Conservation (phyloP, 2,797 vertebrate species). For the Paedocypris micromegethes region DNA sequence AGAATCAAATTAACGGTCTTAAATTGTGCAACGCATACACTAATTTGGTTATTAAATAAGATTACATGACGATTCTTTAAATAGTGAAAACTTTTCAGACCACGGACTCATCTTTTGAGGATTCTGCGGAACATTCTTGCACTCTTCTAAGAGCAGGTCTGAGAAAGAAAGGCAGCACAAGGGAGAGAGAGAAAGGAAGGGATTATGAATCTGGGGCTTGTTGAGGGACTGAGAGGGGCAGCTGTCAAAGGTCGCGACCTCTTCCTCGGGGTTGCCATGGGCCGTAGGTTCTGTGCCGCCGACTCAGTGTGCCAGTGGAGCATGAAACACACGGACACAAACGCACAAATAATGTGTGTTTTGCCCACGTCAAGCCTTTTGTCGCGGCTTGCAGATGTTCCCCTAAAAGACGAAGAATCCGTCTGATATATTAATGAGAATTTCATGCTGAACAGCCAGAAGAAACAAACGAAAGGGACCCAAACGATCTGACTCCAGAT, state of each 20-base stretch:
- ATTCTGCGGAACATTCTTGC: slow-evolving; percentile 4
- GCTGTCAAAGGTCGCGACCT: slow-evolving; percentile 49
- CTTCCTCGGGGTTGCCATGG: slow-evolving; percentile 46
- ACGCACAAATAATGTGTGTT: slow-evolving; percentile 27
- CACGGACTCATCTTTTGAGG: neutral
- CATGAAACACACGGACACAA: slow-evolving; percentile 37
- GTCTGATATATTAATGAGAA: slow-evolving; percentile 28
- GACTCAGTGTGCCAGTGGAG: slow-evolving; percentile 40
- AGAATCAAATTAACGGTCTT: too few species aligned
- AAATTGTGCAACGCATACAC: too few species aligned
- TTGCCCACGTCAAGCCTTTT: slow-evolving; percentile 27
- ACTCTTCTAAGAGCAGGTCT: neutral
- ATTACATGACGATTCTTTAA: neutral
- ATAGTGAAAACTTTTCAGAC: neutral
- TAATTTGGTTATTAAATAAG: too few species aligned
- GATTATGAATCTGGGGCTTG: slow-evolving; percentile 9
- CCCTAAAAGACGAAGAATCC: slow-evolving; percentile 19
- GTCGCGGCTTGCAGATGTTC: slow-evolving; percentile 44
- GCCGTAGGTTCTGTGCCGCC: slow-evolving; percentile 49
- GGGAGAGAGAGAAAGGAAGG: slow-evolving; percentile 6
- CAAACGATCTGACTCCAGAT: neutral
- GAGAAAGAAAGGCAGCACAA: neutral
- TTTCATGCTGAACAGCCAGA: neutral
- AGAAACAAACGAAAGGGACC: slow-evolving; percentile 8
- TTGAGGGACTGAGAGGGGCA: slow-evolving; percentile 45